A percentile compares a stretch with the other conserved stretches of the same genome.
phyloP scores from a whole-genome alignment of 2,888 invertebrate genomes.

The Poecilobothrus nobilitatus region DNA sequence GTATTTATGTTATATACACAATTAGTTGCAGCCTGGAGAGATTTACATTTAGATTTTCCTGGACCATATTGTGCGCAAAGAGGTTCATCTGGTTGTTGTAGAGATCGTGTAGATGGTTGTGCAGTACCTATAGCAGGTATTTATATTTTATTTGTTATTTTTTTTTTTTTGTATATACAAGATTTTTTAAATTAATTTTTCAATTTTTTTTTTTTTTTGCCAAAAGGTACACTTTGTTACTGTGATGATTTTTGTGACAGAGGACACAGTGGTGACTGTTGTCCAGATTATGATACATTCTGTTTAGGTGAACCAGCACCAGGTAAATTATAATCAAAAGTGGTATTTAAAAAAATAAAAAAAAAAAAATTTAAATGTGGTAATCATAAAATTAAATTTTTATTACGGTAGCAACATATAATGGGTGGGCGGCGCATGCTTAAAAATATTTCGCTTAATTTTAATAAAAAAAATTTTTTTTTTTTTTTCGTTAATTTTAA shows the following conservation, averaged over 20 bases:
- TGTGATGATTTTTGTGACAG: conserved; percentile 90
- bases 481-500: too few relatives aligned
- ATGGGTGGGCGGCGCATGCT: too few relatives aligned
- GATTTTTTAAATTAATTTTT: not conserved
- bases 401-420: too few relatives aligned
- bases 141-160: conserved; percentile 13
- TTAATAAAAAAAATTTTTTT: too few relatives aligned
- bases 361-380: too few relatives aligned
- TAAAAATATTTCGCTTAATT: too few relatives aligned
- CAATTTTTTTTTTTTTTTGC: not conserved
- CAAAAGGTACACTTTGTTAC: conserved; percentile 74
- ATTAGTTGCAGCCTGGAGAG: not conserved
- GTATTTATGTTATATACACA: not conserved
- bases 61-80: conserved; percentile 37
- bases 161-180: too few relatives aligned
- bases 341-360: too few relatives aligned
- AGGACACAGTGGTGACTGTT: conserved; percentile 70
- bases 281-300: conserved; percentile 76
- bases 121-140: conserved; percentile 66
- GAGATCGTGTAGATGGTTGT: conserved; percentile 68
- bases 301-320: conserved; percentile 51
- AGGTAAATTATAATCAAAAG: not conserved
- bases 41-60: conserved; percentile 31
- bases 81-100: conserved; percentile 56
- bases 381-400: too few relatives aligned